Base-by-base conservation (phyloP, 2,888 invertebrate species). In the Nemotelus nigrinus region DNA sequence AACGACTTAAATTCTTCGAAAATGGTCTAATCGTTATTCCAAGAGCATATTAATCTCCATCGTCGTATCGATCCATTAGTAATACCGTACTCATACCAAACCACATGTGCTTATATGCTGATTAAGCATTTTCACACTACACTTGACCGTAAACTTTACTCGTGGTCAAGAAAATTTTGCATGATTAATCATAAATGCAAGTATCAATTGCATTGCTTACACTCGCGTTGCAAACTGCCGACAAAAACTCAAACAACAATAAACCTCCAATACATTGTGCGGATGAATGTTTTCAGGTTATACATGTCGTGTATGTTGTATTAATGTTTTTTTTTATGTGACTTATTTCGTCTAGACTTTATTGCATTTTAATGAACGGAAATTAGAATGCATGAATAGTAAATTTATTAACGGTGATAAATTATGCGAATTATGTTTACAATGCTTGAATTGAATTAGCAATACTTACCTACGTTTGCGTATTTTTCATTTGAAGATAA, bases 91-190 rank as follows among this genome's bases (percentile, higher is more conserved):
- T 25, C 25, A 25, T 25, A 25, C 25, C 25, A 25, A 25, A 25
- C 25, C 25, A 25, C 25, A 25, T 25, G 25, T 25, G 25, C 25
- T 25, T 25, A 25, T 68, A 55, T 55, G 70, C 55, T 57, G 70
- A 71, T 71, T 71, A 43, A 55, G 68, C 68, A 68, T 68, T 68
- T 64, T 68, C 68, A 68, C 68, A 39, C 68, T 68, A 50, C 68
- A 68, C 68, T 50, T 53, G 70, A 70, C 70, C 70, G 70, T 55
- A 70, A 70, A 70, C 70, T 70, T 70, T 43, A 70, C 41, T 10
- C 58, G 58, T 8, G 25, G 25, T 44, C 45, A 5, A 8, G 45
- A 65, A 45, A 45, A 65, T 25, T 25, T 25, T 65, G 44, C 65
- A 47, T 47, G 41, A 65, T 65, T 65, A 65, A 65, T 65, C 65